Evolutionary conservation across 2,797 vertebrate species (phyloP).

Genomic region (Coracias cyanogaster): DNA sequence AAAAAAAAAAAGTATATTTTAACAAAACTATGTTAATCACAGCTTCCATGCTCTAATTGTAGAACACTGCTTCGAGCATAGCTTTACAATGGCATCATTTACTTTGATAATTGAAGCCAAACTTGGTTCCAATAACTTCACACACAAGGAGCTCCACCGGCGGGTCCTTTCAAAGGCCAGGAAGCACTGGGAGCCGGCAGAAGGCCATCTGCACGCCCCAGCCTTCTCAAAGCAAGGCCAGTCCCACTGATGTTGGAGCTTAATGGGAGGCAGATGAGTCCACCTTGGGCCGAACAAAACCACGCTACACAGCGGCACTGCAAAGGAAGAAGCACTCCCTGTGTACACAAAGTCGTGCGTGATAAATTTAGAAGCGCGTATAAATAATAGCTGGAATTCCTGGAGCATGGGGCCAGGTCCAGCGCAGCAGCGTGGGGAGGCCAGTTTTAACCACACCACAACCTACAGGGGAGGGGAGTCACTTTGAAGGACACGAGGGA

Average conservation of each 20-base stretch:
- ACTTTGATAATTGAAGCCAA: conserved; percentile 85
- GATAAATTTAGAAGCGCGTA: conserved; percentile 54
- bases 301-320: not conserved
- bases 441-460: conserved; percentile 19
- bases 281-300: not conserved
- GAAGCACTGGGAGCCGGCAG: conserved; percentile 82
- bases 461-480: not conserved
- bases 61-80: conserved; percentile 66
- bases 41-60: conserved; percentile 29
- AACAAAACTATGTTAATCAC: conserved; percentile 27
- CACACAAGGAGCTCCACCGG: conserved; percentile 70
- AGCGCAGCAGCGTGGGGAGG: not conserved
- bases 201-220: conserved; percentile 82
- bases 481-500: conserved; percentile 18
- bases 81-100: conserved; percentile 81
- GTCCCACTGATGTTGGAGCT: conserved; percentile 72
- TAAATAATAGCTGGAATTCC: conserved; percentile 58
- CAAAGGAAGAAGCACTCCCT: not conserved
- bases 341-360: not conserved
- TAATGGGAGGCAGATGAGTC: conserved; percentile 45
- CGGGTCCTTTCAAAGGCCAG: conserved; percentile 85
- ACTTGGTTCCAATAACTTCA: conserved; percentile 65
- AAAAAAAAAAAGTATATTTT: not conserved
- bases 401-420: conserved; percentile 46
- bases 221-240: conserved; percentile 78